Evolutionary conservation across 2,888 invertebrate genomes (phyloP).

Genomic region (Lottia scabra): DNA sequence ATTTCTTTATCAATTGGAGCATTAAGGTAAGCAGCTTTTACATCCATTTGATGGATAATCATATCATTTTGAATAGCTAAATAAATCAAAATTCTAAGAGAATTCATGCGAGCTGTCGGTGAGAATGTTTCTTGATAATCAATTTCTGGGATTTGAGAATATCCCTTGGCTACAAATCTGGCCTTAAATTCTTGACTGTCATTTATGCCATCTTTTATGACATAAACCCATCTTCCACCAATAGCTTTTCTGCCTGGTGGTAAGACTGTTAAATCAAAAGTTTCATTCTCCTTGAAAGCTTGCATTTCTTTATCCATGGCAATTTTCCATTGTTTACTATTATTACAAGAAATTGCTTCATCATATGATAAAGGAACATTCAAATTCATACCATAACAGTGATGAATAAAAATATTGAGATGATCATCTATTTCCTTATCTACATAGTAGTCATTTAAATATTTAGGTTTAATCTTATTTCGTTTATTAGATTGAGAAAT

Average conservation of each 20-base stretch:
- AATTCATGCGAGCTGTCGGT: slow-evolving; percentile 8
- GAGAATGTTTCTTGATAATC: slow-evolving; percentile 19
- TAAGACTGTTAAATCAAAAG: slow-evolving; percentile 8
- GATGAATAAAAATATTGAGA: slow-evolving; percentile 10
- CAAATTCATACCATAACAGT: slow-evolving; percentile 1
- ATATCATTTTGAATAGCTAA: neutral
- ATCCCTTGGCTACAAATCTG: slow-evolving; percentile 17
- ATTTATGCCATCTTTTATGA: neutral
- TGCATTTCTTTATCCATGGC: slow-evolving; percentile 15
- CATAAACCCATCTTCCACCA: slow-evolving; percentile 14
- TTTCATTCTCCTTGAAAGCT: slow-evolving; percentile 8
- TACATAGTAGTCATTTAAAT: too few species aligned
- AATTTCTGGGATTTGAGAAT: slow-evolving; percentile 7
- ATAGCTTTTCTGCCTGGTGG: slow-evolving; percentile 13
- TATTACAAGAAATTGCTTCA: slow-evolving; percentile 10
- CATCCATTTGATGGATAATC: slow-evolving; percentile 19
- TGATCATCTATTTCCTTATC: too few species aligned
- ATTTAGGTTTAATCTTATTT: too few species aligned
- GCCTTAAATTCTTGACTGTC: neutral
- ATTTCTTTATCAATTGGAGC: slow-evolving; percentile 14
- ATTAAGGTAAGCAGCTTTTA: slow-evolving; percentile 14
- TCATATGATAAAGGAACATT: slow-evolving; percentile 7
- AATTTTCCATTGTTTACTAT: slow-evolving; percentile 9
- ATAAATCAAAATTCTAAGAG: neutral
- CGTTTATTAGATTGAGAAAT: too few species aligned